Percentiles rank a stretch among this genome's conserved stretches.
These are phyloP conservation scores for Pangasius larnaudii DNA, from an alignment of 2,797 vertebrate genomes.

Conservation along the genomic window DNA sequence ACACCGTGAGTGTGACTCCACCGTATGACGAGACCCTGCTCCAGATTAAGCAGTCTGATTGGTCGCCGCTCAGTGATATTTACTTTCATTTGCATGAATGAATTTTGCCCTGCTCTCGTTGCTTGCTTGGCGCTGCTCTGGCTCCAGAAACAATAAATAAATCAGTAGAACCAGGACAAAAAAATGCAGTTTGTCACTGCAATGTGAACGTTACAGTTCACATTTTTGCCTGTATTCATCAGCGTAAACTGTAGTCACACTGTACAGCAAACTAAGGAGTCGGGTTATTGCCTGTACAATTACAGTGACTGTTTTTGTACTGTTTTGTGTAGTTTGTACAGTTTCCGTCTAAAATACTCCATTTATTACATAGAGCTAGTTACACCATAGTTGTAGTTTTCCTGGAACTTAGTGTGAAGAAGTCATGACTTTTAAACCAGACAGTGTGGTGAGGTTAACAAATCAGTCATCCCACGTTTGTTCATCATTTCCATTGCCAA, in stretches of 20 bases:
- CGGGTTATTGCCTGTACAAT: background rate
- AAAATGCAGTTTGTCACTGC: background rate
- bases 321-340: conserved; percentile 9
- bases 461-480: background rate
- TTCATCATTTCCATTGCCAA: background rate
- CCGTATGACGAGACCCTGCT: background rate
- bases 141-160: background rate
- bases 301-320: background rate
- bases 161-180: conserved; percentile 2
- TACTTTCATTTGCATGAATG: background rate
- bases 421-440: background rate
- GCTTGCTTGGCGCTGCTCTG: background rate
- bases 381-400: background rate
- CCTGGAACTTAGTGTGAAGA: background rate
- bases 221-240: background rate
- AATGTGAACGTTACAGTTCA: background rate
- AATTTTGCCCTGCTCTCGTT: background rate
- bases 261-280: background rate
- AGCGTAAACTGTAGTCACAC: background rate
- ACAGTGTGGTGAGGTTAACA: background rate
- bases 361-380: conserved; percentile 2
- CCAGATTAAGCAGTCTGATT: background rate
- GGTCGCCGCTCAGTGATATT: background rate
- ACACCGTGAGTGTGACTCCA: background rate
- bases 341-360: background rate